phyloP scores from a whole-genome alignment of 2,888 invertebrate genomes.

The Scaptomyza reducta region DNA sequence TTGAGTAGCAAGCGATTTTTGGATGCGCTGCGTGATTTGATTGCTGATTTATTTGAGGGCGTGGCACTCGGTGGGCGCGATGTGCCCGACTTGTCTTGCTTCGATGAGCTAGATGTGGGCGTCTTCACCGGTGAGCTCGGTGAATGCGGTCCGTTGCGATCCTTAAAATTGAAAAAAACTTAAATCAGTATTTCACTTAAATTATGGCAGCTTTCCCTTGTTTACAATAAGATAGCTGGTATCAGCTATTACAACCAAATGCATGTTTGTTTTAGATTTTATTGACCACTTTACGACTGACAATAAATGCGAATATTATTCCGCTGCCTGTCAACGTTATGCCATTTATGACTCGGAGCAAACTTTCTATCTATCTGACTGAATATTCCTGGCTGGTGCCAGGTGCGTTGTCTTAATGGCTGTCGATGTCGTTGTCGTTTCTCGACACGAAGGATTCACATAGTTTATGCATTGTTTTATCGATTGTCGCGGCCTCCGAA shows the following conservation, averaged over 20 bases:
- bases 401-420: conserved; percentile 29
- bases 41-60: conserved; percentile 83
- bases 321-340: conserved; percentile 68
- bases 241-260: conserved; percentile 79
- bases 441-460: conserved; percentile 72
- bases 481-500: conserved; percentile 74
- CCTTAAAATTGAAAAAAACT: conserved; percentile 52
- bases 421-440: conserved; percentile 35
- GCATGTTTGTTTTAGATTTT: conserved; percentile 63
- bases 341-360: conserved; percentile 65
- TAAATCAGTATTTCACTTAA: not conserved
- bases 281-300: conserved; percentile 44
- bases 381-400: conserved; percentile 23
- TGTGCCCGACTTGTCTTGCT: conserved; percentile 81
- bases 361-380: conserved; percentile 18
- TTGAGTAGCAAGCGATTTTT: conserved; percentile 85
- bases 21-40: conserved; percentile 84
- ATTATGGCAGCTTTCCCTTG: not conserved
- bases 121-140: conserved; percentile 90
- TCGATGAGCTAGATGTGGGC: conserved; percentile 85
- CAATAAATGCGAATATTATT: conserved; percentile 37
- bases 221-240: conserved; percentile 73
- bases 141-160: conserved; percentile 88
- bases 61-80: conserved; percentile 85
- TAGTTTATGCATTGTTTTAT: conserved; percentile 82